A percentile compares a stretch with the other conserved stretches of the same genome.
phyloP scores from a whole-genome alignment of 2,113 vertebrate species.

The Mugil cephalus region DNA sequence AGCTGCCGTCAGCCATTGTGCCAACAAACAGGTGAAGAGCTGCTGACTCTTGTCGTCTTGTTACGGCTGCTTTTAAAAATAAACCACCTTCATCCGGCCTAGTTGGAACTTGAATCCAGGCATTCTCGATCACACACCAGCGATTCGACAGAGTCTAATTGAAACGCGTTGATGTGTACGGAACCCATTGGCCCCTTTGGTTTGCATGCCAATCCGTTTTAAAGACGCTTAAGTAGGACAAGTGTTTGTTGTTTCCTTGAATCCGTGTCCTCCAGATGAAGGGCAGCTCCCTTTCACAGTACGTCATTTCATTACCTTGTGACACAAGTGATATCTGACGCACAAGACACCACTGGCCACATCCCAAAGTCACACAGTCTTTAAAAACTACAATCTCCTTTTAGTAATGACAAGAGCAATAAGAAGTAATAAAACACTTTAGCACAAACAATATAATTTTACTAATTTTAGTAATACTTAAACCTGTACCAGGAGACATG shows the following conservation, averaged over 20 bases:
- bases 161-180: too few species aligned
- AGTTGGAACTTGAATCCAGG: constrained; percentile 11
- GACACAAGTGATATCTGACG: background rate
- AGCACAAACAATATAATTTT: too few species aligned
- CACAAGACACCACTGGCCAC: background rate
- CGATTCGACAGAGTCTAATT: too few species aligned
- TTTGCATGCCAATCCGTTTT: constrained; percentile 30
- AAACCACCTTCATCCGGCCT: constrained; percentile 17
- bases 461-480: too few species aligned
- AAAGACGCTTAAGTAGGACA: constrained; percentile 41
- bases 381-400: background rate
- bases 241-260: constrained; percentile 33
- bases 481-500: too few species aligned
- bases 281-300: constrained; percentile 23
- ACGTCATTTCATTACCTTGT: constrained; percentile 25
- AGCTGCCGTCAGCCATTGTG: constrained; percentile 30
- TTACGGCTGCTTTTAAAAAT: constrained; percentile 52
- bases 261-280: constrained; percentile 40
- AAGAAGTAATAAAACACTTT: too few species aligned
- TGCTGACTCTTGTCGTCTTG: constrained; percentile 23
- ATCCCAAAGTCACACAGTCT: constrained; percentile 22
- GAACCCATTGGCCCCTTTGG: constrained; percentile 1
- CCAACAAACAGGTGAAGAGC: constrained; percentile 32
- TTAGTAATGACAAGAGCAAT: background rate
- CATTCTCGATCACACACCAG: too few species aligned